These are phyloP conservation scores for Amia ocellicauda DNA, from an alignment of 2,113 vertebrate genomes.

Conservation along the genomic window DNA sequence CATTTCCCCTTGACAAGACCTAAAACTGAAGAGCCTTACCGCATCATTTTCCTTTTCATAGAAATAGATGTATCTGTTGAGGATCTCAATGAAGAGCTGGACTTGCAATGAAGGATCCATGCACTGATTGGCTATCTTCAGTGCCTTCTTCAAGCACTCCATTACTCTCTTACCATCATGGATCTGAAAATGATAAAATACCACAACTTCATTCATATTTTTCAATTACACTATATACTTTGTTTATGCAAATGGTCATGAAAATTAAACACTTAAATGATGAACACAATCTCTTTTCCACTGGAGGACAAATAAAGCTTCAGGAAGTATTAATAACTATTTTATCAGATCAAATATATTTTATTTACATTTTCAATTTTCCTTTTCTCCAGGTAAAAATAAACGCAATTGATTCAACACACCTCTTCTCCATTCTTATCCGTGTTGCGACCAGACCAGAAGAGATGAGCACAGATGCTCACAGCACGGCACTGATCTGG, in stretches of 20 bases:
- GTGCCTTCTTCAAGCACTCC: slow-evolving; percentile 96
- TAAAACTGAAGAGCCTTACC: slow-evolving; percentile 56
- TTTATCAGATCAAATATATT: too few species aligned
- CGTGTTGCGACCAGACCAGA: slow-evolving; percentile 94
- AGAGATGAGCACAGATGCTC: slow-evolving; percentile 94
- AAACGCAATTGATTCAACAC: not conserved
- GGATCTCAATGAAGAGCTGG: slow-evolving; percentile 97
- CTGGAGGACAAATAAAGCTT: too few species aligned
- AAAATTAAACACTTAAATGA: too few species aligned
- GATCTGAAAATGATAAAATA: slow-evolving; percentile 64
- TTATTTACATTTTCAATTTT: not conserved
- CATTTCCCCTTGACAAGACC: too few species aligned
- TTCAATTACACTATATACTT: too few species aligned
- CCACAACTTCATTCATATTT: too few species aligned
- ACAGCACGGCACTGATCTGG: slow-evolving; percentile 95
- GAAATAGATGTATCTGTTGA: slow-evolving; percentile 98
- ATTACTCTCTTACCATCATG: slow-evolving; percentile 95
- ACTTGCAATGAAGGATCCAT: slow-evolving; percentile 98
- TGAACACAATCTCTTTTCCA: too few species aligned
- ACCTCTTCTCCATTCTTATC: slow-evolving; percentile 96
- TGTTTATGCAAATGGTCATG: too few species aligned
- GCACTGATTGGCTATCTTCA: slow-evolving; percentile 98
- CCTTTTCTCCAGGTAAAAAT: not conserved
- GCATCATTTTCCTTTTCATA: slow-evolving; percentile 97
- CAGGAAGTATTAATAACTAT: too few species aligned